Conservation (phyloP, 2,797 vertebrate species). For the Dromococcyx pavoninus region DNA sequence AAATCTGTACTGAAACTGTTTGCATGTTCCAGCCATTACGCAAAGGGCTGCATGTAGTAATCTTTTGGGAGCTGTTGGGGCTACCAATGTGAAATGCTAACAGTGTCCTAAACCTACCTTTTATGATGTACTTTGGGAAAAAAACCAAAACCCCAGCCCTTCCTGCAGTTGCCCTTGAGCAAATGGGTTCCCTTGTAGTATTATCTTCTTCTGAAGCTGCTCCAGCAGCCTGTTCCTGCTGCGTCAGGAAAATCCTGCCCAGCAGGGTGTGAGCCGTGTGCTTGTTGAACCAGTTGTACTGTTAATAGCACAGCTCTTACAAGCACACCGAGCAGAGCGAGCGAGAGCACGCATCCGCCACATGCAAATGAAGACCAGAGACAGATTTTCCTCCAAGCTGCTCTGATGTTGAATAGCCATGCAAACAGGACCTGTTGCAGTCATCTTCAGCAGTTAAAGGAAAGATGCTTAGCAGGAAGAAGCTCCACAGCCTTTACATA, state of each 20-base stretch:
- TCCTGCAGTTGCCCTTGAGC: not conserved
- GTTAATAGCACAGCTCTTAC: not conserved
- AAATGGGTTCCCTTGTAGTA: not conserved
- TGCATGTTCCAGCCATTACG: not conserved
- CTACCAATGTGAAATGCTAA: not conserved
- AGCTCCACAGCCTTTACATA: not conserved
- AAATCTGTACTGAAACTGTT: not conserved
- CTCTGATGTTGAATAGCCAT: not conserved
- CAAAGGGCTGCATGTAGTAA: not conserved
- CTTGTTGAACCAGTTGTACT: not conserved
- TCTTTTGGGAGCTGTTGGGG: not conserved
- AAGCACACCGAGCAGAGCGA: not conserved
- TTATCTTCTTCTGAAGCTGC: not conserved
- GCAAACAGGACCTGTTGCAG: not conserved
- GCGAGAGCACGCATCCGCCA: not conserved
- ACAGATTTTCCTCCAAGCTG: not conserved
- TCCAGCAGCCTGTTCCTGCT: not conserved
- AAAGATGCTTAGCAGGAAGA: not conserved
- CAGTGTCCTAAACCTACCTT: not conserved
- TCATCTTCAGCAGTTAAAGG: not conserved
- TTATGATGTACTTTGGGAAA: fast-evolving
- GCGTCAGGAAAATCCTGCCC: not conserved
- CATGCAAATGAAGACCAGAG: not conserved
- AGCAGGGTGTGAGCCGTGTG: not conserved
- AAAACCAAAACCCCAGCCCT: not conserved